Percentiles rank a stretch among this genome's conserved stretches.
Conservation (phyloP, 2,797 vertebrate species). For the Cossypha niveicapilla region DNA sequence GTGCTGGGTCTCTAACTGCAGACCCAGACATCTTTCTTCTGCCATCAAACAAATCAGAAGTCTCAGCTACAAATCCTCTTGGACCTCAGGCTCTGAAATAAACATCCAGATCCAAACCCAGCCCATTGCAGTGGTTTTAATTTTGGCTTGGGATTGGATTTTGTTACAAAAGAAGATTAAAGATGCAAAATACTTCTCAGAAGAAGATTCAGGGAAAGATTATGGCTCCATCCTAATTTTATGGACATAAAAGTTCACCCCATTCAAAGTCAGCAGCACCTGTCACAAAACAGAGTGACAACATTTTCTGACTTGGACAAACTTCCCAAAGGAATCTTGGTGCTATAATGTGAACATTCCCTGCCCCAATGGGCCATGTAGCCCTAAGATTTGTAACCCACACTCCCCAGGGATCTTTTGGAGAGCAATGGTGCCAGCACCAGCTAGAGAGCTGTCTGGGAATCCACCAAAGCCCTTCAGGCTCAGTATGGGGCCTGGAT, state of each 20-base stretch:
- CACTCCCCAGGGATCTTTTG: background rate
- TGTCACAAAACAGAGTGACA: background rate
- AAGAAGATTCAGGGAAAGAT: background rate
- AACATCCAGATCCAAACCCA: background rate
- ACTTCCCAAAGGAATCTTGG: background rate
- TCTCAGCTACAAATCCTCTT: background rate
- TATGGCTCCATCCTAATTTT: background rate
- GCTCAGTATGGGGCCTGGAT: background rate
- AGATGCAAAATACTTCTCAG: background rate
- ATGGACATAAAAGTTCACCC: background rate
- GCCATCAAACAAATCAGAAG: background rate
- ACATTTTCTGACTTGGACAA: background rate
- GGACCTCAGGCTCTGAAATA: background rate
- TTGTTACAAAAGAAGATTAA: background rate
- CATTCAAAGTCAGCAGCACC: background rate
- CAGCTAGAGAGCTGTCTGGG: background rate
- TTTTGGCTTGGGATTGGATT: background rate
- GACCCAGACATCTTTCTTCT: background rate
- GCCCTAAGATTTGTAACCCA: background rate
- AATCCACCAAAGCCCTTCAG: background rate
- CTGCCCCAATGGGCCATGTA: accelerated
- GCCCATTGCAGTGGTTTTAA: background rate
- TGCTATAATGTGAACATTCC: background rate
- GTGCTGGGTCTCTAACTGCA: background rate
- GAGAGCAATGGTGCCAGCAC: background rate